Evolutionary conservation across 2,113 vertebrate species (phyloP).

Genomic region (Gadus chalcogrammus): DNA sequence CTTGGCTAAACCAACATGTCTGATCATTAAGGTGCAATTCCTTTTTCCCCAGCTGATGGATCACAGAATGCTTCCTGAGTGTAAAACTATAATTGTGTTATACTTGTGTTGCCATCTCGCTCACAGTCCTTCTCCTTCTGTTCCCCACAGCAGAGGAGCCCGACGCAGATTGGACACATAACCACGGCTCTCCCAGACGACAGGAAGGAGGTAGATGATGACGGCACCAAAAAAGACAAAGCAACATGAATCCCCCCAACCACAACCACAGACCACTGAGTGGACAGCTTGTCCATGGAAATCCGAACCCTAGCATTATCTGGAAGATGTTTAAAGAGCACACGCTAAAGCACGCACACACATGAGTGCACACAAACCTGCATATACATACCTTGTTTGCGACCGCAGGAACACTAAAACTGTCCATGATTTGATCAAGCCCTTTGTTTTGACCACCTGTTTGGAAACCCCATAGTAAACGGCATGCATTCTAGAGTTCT

Average conservation of each 20-base stretch:
- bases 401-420: slow-evolving; percentile 59
- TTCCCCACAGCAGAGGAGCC: slow-evolving; percentile 57
- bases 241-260: slow-evolving; percentile 49
- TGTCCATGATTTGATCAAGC: slow-evolving; percentile 47
- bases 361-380: slow-evolving; percentile 31
- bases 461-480: slow-evolving; percentile 67
- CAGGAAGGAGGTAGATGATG: slow-evolving; percentile 58
- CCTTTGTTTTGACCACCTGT: slow-evolving; percentile 51
- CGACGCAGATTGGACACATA: slow-evolving; percentile 51
- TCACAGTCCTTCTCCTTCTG: slow-evolving; percentile 50
- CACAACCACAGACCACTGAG: slow-evolving; percentile 40
- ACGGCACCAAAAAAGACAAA: slow-evolving; percentile 63
- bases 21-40: too few relatives aligned
- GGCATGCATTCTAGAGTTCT: slow-evolving; percentile 76
- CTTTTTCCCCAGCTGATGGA: slow-evolving; percentile 12
- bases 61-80: slow-evolving; percentile 12
- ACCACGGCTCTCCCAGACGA: slow-evolving; percentile 52
- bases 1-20: too few relatives aligned
- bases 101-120: slow-evolving; percentile 21
- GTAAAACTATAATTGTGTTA: neutral
- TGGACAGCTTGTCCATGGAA: slow-evolving; percentile 44
- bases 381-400: slow-evolving; percentile 50
- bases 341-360: slow-evolving; percentile 55
- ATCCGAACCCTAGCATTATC: slow-evolving; percentile 57
- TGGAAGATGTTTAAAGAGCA: slow-evolving; percentile 68